These are phyloP conservation scores for Microcaecilia unicolor DNA, from an alignment of 2,797 vertebrate species.

Conservation along the genomic window DNA sequence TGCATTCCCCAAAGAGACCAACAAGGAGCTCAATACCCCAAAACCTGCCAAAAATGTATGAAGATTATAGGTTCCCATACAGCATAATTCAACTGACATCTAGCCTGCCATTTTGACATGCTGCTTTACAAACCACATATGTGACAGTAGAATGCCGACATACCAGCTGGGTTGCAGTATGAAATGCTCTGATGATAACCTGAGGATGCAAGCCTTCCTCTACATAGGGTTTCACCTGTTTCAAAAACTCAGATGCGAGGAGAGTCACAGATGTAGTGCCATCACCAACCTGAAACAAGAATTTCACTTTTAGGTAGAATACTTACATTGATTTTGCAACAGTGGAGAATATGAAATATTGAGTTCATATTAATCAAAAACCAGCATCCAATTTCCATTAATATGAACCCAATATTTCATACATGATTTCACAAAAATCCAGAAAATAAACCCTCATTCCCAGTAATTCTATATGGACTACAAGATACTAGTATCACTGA, in stretches of 20 bases:
- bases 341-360: no score
- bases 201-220: slow-evolving; percentile 94
- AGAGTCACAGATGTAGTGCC: slow-evolving; percentile 94
- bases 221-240: slow-evolving; percentile 87
- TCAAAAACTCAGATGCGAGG: slow-evolving; percentile 89
- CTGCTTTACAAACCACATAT: fast-evolving
- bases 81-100: neutral
- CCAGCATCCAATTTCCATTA: no score
- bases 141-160: neutral
- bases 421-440: no score
- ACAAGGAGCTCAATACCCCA: neutral
- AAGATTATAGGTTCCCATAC: neutral
- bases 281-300: slow-evolving; percentile 72
- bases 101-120: no score
- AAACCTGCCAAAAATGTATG: neutral
- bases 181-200: slow-evolving; percentile 94
- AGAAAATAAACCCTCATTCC: no score
- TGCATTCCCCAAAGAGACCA: neutral
- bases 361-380: no score
- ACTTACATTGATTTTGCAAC: no score
- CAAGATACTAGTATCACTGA: no score
- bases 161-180: slow-evolving; percentile 77
- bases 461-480: no score
- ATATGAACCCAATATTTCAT: no score
- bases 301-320: neutral